Percentiles rank a stretch among this genome's conserved stretches.
Conservation (phyloP, 1,140 invertebrate genomes). For the Drosophila seguyi region DNA sequence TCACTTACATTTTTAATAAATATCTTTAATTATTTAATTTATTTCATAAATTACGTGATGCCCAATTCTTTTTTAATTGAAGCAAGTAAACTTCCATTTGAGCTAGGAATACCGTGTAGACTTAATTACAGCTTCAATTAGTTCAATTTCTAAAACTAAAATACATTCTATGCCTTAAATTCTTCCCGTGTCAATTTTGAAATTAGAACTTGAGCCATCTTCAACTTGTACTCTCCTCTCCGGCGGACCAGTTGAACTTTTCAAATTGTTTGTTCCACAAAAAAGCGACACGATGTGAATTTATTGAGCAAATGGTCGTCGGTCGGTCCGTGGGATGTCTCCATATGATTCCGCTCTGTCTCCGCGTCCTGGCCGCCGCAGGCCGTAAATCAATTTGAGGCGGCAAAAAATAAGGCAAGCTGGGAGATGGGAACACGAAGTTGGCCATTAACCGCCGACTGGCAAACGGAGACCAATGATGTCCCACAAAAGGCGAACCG, state of each 20-base stretch:
- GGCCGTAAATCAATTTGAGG: slow-evolving; percentile 75
- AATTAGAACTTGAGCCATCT: slow-evolving; percentile 17
- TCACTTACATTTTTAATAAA: too few relatives aligned
- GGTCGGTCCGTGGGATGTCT: background rate
- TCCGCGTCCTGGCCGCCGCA: background rate
- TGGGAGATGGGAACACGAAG: background rate
- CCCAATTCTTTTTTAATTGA: background rate
- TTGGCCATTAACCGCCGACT: slow-evolving; percentile 49
- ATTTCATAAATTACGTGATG: too few relatives aligned
- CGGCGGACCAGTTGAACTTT: slow-evolving; percentile 24
- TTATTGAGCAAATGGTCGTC: slow-evolving; percentile 55
- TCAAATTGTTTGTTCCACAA: slow-evolving; percentile 50
- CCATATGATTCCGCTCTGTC: slow-evolving; percentile 6
- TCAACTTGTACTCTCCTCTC: slow-evolving; percentile 14
- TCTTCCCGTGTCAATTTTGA: background rate
- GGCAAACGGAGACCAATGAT: slow-evolving; percentile 53
- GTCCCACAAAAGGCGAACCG: slow-evolving; percentile 62
- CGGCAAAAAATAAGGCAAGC: slow-evolving; percentile 33
- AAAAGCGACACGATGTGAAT: slow-evolving; percentile 41
- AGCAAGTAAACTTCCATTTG: background rate
- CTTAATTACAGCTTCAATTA: background rate
- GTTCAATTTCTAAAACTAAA: background rate
- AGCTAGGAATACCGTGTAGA: background rate
- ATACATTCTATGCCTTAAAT: background rate
- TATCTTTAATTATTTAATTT: background rate